Conservation (phyloP, 2,797 vertebrate species). For the Leptodactylus fallax region DNA sequence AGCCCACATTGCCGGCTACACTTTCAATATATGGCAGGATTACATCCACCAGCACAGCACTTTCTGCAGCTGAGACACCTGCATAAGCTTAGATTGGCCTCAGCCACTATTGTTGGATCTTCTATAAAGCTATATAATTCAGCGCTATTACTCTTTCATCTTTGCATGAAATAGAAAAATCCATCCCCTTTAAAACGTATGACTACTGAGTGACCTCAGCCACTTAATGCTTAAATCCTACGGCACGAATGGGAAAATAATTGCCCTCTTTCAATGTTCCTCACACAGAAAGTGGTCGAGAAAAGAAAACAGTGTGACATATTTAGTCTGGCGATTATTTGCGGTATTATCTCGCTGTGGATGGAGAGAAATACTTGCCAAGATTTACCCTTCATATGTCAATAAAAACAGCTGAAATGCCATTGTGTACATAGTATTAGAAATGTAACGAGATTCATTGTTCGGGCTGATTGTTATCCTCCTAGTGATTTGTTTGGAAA, state of each 20-base stretch:
- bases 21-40: constrained; percentile 50
- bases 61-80: constrained; percentile 46
- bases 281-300: constrained; percentile 7
- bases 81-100: constrained; percentile 52
- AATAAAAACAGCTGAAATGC: constrained; percentile 26
- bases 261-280: constrained; percentile 49
- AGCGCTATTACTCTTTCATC: constrained; percentile 59
- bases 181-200: constrained; percentile 27
- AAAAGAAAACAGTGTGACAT: constrained; percentile 45
- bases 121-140: constrained; percentile 57
- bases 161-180: constrained; percentile 55
- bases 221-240: constrained; percentile 58
- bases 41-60: constrained; percentile 47
- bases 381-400: constrained; percentile 24
- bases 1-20: constrained; percentile 45
- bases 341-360: constrained; percentile 31
- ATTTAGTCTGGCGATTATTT: constrained; percentile 44
- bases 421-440: constrained; percentile 19
- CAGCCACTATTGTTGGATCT: constrained; percentile 58
- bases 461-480: constrained; percentile 2
- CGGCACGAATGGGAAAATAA: constrained; percentile 60
- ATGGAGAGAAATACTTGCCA: constrained; percentile 33
- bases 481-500: neutral
- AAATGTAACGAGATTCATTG: neutral
- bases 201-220: constrained; percentile 48